Evolutionary conservation across 2,113 vertebrate species (phyloP), one percentile per base, ranked within the genome.

Genomic region (Cairina moschata): DNA sequence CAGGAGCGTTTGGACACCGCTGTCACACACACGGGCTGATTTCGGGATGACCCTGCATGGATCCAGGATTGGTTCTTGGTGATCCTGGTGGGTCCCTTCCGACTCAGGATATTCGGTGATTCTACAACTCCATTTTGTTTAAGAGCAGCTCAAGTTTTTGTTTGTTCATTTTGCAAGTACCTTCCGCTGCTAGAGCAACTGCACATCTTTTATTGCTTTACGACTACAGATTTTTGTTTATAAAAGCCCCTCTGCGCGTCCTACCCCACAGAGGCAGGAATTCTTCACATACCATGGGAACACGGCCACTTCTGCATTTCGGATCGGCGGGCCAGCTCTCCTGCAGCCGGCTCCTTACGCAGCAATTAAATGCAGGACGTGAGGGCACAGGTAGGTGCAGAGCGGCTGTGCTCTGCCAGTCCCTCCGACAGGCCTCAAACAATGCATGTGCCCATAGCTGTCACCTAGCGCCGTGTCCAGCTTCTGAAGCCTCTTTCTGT

Each of bases 311-410:
- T 31, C 13, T 7, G 44, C 22, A 7, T 31, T 34, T 28, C 2
- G 0, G 32, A 38, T 52, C 32, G 23, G 52, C 8, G 4, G 4
- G 2, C 8, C 2, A 2, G 36, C 46, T 63, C 6, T 54, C 31
- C 42, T 0, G 3, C 20, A 6, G 6, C 63, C 73, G 5, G 34
- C 54, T 60, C 63, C 44, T 42, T 17, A 15, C 1, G 0, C 14
- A 14, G 18, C 2, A 0, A 25, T 25, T 20, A 25, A 52, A 17
- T 6, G 8, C 54, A 52, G 42, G 73, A 18, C 20, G 10, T 8
- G 12, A 15, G 36, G 11, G 32, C 2, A 8, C 6, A 8, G 4
- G 11, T 23, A 23, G 59, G 36, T 13, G 10, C 63, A 8, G 31
- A 60, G 54, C 15, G 42, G 52, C 52, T 34, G 3, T 15, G 23